Evolutionary conservation across 2,797 vertebrate species (phyloP), one percentile per base, ranked within the genome.

Genomic region (Clarias fuscus): DNA sequence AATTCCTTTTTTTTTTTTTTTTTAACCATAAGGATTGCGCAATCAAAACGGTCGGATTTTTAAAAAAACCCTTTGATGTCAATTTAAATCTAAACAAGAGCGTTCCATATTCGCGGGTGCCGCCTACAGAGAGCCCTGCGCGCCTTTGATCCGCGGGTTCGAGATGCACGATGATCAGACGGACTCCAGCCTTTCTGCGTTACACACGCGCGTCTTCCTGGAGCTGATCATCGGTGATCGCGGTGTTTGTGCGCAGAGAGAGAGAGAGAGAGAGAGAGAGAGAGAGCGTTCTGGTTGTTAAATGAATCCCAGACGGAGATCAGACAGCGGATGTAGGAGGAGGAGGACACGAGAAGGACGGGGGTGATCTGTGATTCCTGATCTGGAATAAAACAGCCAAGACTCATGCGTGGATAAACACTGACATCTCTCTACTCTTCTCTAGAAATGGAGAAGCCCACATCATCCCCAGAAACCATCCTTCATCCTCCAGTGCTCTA

Each of bases 311-410:
- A 84, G 68, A 75, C 64, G 10, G 58, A 37, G 67, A 24, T 27
- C 82, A 68, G 62, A 67, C 83, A 70, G 43, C 24, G 73, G 73
- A 65, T 80, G 67, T 78, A 82, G 53, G 75, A 87, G 88, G 86
- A 82, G 53, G 75, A 87, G 86, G 86, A 86, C 89, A 86, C 67
- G 30, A 61, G 86, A 89, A 90, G 88, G 85, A 88, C 89, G 86
- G 67, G 64, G 22, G 73, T 79, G 56, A 17, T 43, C 48, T 53
- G 48, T 53, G 11, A 53, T 72, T 61, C 20, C 30, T 84, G 18
- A 5, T 53, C 68, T 82, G 86, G 86, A 82, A 67, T 75, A 73
- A 53, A 82, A 58, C 48, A 64, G 64, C 20, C 48, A 33, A 33
- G 70, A 68, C 56, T 87, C n/a, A 11, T 87, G 33, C 48, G 68